phyloP scores from a whole-genome alignment of 2,888 invertebrate genomes.

The Melieria omissa region DNA sequence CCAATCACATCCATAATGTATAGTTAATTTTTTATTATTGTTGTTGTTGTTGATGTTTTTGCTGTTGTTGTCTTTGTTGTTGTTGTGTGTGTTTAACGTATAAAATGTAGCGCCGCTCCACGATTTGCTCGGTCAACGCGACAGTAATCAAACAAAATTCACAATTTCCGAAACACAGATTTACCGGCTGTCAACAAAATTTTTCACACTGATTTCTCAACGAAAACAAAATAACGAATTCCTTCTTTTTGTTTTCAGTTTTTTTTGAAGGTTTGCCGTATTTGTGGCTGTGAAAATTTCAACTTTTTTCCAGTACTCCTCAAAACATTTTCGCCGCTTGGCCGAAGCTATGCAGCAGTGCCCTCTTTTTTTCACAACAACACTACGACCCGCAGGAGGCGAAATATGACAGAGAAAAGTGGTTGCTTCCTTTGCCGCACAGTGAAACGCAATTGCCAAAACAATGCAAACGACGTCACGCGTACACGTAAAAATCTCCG shows the following conservation, averaged over 20 bases:
- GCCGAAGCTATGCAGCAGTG: too few species aligned
- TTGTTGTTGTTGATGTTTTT: constrained; percentile 11
- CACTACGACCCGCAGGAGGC: constrained; percentile 14
- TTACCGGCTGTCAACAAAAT: too few species aligned
- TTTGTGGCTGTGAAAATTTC: too few species aligned
- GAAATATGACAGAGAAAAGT: neutral
- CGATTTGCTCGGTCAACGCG: too few species aligned
- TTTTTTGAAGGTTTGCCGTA: too few species aligned
- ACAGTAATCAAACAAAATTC: too few species aligned
- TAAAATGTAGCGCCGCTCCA: too few species aligned
- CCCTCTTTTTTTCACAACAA: neutral
- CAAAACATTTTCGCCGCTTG: too few species aligned
- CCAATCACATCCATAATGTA: constrained; percentile 54
- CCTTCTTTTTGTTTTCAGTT: neutral
- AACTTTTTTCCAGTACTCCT: too few species aligned
- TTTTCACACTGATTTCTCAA: too few species aligned
- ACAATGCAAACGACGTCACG: constrained; percentile 30
- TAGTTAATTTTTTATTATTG: constrained; percentile 9
- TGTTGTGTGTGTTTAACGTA: too few species aligned
- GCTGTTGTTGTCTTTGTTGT: neutral
- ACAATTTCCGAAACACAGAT: too few species aligned
- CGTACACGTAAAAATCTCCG: constrained; percentile 10
- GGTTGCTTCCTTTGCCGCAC: neutral
- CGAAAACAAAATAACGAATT: constrained; percentile 1
- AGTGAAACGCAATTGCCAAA: constrained; percentile 35